Conservation (phyloP, 2,888 invertebrate species). For the Hirtodrosophila histrioides region DNA sequence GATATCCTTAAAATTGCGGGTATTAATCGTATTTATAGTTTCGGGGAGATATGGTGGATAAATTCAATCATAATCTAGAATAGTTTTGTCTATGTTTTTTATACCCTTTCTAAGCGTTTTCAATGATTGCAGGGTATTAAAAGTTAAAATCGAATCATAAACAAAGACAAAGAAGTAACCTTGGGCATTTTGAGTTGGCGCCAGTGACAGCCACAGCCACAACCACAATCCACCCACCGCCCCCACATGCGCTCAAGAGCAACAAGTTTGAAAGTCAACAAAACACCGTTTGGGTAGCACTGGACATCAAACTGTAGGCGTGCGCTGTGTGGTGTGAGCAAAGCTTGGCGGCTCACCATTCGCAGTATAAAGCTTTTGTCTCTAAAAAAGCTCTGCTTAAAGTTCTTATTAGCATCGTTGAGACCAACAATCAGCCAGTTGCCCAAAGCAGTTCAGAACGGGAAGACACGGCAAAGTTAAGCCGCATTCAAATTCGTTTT, state of each 20-base stretch:
- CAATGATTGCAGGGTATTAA: constrained; percentile 1
- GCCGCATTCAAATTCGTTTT: background rate
- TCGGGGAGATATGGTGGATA: no score
- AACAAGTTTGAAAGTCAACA: constrained; percentile 59
- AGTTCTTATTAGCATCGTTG: constrained; percentile 66
- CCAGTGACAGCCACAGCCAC: constrained; percentile 7
- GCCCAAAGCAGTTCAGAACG: constrained; percentile 56
- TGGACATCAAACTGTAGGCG: constrained; percentile 39
- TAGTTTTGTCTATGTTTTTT: no score
- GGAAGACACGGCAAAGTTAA: constrained; percentile 23
- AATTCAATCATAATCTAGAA: no score
- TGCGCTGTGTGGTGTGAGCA: constrained; percentile 38
- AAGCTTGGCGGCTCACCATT: constrained; percentile 1
- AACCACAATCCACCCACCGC: constrained; percentile 2
- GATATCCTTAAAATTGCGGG: no score
- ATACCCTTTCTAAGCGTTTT: background rate
- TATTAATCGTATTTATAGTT: no score
- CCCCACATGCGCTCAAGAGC: constrained; percentile 29
- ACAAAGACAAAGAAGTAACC: constrained; percentile 37
- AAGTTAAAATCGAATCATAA: constrained; percentile 4
- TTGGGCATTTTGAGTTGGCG: constrained; percentile 43
- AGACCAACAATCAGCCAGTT: constrained; percentile 35
- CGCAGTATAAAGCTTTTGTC: constrained; percentile 26
- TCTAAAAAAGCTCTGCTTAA: constrained; percentile 65
- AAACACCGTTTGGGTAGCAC: constrained; percentile 31